These are phyloP conservation scores for Mimachlamys varia DNA, from an alignment of 2,888 invertebrate species.

Conservation along the genomic window DNA sequence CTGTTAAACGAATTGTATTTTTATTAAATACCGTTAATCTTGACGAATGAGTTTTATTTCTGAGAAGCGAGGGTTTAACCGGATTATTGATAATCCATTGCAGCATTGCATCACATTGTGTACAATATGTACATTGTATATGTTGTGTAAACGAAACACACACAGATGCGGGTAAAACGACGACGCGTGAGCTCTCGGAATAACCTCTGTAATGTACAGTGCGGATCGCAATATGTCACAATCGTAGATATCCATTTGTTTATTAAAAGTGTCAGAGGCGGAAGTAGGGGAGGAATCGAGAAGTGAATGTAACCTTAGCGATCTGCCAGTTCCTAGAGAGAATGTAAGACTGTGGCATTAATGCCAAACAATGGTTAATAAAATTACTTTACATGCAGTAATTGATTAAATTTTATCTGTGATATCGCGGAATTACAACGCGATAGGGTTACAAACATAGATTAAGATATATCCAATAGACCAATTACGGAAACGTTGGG, in stretches of 20 bases:
- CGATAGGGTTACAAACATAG: conserved; percentile 4
- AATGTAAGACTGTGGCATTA: neutral
- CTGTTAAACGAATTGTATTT: too few species aligned
- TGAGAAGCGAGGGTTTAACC: too few species aligned
- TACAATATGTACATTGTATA: too few species aligned
- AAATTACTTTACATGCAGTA: conserved; percentile 21
- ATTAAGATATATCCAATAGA: conserved; percentile 13
- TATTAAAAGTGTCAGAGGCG: neutral
- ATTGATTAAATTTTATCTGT: conserved; percentile 27
- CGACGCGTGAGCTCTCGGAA: neutral
- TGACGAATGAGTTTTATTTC: too few species aligned
- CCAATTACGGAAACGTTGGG: neutral
- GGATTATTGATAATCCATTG: too few species aligned
- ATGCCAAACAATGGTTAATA: conserved; percentile 1
- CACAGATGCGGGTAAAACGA: too few species aligned
- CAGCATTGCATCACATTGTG: too few species aligned
- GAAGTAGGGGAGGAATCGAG: neutral
- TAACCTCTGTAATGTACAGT: neutral
- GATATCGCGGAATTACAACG: neutral
- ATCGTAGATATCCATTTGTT: neutral
- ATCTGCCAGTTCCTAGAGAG: neutral
- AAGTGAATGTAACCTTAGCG: neutral
- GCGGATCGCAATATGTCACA: neutral
- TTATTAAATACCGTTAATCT: too few species aligned
- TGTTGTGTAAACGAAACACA: too few species aligned